Conservation (phyloP, 2,113 vertebrate species). For the Pedetes capensis region DNA sequence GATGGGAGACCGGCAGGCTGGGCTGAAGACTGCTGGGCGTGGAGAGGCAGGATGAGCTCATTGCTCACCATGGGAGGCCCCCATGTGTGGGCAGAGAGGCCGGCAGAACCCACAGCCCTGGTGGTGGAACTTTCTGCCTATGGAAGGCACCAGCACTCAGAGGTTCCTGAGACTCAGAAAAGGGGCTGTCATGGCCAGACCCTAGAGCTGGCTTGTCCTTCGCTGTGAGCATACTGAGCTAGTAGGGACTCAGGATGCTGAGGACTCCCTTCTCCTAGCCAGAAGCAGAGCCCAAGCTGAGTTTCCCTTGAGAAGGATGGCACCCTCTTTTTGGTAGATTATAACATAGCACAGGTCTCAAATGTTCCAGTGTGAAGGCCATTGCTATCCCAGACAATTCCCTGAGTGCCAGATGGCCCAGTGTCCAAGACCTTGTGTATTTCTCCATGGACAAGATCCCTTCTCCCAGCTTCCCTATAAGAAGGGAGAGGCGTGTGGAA, state of each 20-base stretch:
- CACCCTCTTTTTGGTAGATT: neutral
- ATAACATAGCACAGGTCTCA: neutral
- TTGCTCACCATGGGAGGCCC: neutral
- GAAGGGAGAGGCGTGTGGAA: neutral
- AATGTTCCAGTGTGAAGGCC: neutral
- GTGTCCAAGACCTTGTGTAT: neutral
- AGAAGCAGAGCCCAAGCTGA: neutral
- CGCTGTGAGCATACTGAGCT: neutral
- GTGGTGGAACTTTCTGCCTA: neutral
- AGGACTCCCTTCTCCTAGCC: neutral
- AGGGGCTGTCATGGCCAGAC: neutral
- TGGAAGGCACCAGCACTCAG: no score
- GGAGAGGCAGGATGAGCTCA: rapidly evolving
- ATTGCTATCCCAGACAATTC: neutral
- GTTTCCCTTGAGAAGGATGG: neutral
- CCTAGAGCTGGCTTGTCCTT: neutral
- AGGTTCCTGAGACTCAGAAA: neutral
- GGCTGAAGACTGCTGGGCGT: neutral
- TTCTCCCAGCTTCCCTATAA: neutral
- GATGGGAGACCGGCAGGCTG: rapidly evolving
- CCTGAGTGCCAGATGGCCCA: neutral
- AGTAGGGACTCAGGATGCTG: rapidly evolving
- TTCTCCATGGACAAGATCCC: neutral
- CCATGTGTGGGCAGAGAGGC: neutral
- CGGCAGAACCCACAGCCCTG: neutral